Base-by-base conservation (phyloP, 2,113 vertebrate genomes). In the Proterorhinus semilunaris region DNA sequence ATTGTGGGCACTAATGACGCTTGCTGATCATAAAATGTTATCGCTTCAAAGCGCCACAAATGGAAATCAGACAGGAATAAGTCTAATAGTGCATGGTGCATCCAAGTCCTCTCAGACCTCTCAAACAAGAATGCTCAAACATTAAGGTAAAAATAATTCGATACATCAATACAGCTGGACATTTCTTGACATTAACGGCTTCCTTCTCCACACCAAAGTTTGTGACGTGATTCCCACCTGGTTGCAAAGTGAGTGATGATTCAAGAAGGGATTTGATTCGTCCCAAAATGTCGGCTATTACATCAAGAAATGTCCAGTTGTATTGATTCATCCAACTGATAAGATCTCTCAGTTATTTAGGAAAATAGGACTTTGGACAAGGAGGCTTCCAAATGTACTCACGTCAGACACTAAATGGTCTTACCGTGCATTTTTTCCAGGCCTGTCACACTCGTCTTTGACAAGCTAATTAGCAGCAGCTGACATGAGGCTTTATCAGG, bases 41-140 rank as follows among this genome's bases (percentile, higher is more conserved):
- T 58, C 51, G 44, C 69, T 59, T 83, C 69, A 77, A 68, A 74
- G 71, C 67, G 43, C 13, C 46, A 62, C 45, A 45, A 62, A 58
- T 51, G 27, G 17, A 72, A 44, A 61, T 4, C 55, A 45, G 55
- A 68, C 7, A 11, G 36, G 36, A 17, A 49, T 46, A 48, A 63
- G 71, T 36, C 27, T 36, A 36, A 36, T 36, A 36, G 27, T 36
- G 27, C 27, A 36, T 36, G 27, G 27, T 36, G 27, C 27, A 36
- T 36, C 27, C 27, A 36, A 36, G 27, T 36, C 27, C 2, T 36
- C 27, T 36, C 27, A 36, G 27, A 36, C 3, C 27, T 36, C 27
- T 36, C 27, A 36, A 36, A 36, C 27, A 36, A 36, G 27, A 36
- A 36, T 36, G 3, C 27, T 36, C 27, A 36, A 36, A 36, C 27